Percentiles rank a stretch among this genome's conserved stretches.
These are phyloP conservation scores for Psittacula derbiana DNA, from an alignment of 2,797 vertebrate genomes.

Conservation along the genomic window DNA sequence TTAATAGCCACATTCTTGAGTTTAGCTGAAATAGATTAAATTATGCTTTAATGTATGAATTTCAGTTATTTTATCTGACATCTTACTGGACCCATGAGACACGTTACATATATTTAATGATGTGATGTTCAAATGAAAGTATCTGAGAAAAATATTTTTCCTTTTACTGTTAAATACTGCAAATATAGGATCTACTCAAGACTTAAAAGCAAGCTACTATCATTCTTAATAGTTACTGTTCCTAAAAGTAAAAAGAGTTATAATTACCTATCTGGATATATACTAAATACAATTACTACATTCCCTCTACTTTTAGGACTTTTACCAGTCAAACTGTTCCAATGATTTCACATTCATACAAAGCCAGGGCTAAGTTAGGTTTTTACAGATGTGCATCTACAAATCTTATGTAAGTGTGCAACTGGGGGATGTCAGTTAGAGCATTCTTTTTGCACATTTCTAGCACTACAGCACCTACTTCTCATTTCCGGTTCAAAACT, in stretches of 20 bases:
- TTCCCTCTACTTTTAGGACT: background rate
- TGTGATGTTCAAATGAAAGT: background rate
- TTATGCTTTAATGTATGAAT: background rate
- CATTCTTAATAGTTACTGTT: background rate
- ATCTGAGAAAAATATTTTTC: background rate
- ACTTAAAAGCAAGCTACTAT: background rate
- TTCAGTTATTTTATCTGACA: background rate
- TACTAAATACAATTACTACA: background rate
- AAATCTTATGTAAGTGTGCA: background rate
- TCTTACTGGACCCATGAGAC: background rate
- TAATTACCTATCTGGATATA: background rate
- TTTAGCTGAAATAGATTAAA: background rate
- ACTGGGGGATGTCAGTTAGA: background rate
- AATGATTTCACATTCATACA: background rate
- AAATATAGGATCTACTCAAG: background rate
- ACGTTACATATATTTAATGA: background rate
- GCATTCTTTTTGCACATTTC: background rate
- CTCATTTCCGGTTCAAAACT: conserved; percentile 94
- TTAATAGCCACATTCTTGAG: background rate
- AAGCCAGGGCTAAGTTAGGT: accelerated
- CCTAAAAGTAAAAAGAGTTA: background rate
- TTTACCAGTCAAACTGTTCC: background rate
- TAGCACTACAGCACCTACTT: conserved; percentile 81
- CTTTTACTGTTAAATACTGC: background rate
- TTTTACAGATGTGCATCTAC: background rate